These are phyloP conservation scores for Hippocampus abdominalis DNA, from an alignment of 2,113 vertebrate genomes.

Conservation along the genomic window DNA sequence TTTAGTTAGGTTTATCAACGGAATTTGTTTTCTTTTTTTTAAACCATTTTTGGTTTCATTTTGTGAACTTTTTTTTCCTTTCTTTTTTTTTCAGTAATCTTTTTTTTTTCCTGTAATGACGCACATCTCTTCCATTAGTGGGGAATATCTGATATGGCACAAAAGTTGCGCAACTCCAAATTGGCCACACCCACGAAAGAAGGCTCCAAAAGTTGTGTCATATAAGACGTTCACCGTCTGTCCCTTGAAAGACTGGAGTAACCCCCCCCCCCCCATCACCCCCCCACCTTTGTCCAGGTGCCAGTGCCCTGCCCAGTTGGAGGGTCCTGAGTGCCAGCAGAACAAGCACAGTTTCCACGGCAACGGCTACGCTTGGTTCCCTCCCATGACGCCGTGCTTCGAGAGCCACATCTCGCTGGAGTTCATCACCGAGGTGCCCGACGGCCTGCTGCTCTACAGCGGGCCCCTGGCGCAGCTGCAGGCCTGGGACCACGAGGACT, in stretches of 20 bases:
- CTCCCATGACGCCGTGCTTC: constrained; percentile 81
- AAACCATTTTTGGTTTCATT: no score
- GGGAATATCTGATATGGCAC: no score
- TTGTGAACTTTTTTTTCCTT: no score
- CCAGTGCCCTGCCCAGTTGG: constrained; percentile 79
- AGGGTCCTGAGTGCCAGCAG: constrained; percentile 87
- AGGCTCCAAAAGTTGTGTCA: no score
- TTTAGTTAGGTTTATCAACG: no score
- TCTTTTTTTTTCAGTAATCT: no score
- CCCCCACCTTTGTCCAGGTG: constrained; percentile 63
- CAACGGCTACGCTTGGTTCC: constrained; percentile 88
- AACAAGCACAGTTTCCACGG: constrained; percentile 87
- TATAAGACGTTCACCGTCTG: no score
- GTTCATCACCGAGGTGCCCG: constrained; percentile 82
- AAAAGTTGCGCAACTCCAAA: no score
- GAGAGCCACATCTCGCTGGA: constrained; percentile 83
- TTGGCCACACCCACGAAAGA: no score
- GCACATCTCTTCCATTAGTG: no score
- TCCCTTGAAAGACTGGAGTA: neutral
- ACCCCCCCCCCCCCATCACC: neutral
- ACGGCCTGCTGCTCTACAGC: constrained; percentile 82
- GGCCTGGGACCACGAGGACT: constrained; percentile 78
- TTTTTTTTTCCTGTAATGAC: no score
- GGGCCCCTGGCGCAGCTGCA: constrained; percentile 80
- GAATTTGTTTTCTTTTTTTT: no score